Evolutionary conservation across 2,113 vertebrate species (phyloP), one percentile per base, ranked within the genome.

Genomic region (Herpetotheres cachinnans): DNA sequence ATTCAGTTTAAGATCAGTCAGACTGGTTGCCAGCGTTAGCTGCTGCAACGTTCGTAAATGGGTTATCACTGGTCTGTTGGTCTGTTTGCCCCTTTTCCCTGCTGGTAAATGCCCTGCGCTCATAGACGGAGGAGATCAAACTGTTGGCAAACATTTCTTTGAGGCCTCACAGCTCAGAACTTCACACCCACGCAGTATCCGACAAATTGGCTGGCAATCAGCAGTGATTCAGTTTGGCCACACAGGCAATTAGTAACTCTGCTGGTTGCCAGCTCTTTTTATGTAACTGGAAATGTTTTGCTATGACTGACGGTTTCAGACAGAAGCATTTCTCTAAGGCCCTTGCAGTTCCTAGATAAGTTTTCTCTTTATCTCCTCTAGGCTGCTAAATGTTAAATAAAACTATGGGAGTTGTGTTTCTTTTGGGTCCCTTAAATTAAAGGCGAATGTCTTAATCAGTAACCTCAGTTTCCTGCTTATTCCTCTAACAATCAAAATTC

Each of bases 31-130:
- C 67, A 16, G 46, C 21, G 5, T 55, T 14, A 13, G 16, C 63
- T 36, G 25, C 46, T 20, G 32, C 7, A 6, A 7, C 27, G 0
- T 11, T 12, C 8, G 1, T 7, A 10, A 32, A 9, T 1, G 21
- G 40, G n/a, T 55, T 40, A 13, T n/a, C 16, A 2, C 36, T 25
- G 90, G 2, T 14, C 42, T 42, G 42, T 42, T 42, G 42, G 42
- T 17, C 55, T 11, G 30, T 4, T 27, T 22, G 8, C 69, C 65
- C 65, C 44, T 36, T 25, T 32, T 77, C 34, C 52, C 38, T 2
- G 8, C 70, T 15, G 42, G 36, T 30, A 27, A 58, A 47, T 26
- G 46, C 65, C 65, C 72, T 7, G 58, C 9, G 46, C 54, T 47
- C 6, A 9, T 16, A 25, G 46, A 9, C 14, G 8, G 63, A 59